Conservation (phyloP, 2,888 invertebrate species). For the Xestia c-nigrum region DNA sequence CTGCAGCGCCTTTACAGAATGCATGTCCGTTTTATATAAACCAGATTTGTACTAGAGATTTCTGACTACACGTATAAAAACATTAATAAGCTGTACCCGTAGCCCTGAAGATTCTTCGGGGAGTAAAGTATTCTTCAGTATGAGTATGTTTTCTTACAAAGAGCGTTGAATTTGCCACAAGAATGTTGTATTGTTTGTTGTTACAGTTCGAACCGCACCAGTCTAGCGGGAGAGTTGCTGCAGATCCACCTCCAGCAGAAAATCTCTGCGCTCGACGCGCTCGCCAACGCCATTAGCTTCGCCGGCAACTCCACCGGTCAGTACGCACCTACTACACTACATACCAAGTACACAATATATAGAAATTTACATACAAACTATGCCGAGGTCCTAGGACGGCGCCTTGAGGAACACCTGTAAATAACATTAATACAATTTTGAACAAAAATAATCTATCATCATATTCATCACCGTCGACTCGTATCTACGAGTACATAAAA, state of each 20-base stretch:
- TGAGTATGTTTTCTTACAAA: background rate
- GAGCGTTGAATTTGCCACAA: background rate
- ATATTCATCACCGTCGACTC: background rate
- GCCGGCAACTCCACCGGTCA: constrained; percentile 7
- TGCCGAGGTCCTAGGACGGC: background rate
- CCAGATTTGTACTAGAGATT: background rate
- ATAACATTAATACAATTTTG: background rate
- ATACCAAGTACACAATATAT: background rate
- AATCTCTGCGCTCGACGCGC: background rate
- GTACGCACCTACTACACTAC: background rate
- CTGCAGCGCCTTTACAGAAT: background rate
- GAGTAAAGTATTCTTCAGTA: background rate
- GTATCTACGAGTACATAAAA: background rate
- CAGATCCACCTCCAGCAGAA: constrained; percentile 11
- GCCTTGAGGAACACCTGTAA: background rate
- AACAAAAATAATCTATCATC: background rate
- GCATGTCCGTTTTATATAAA: background rate
- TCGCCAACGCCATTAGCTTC: constrained; percentile 1
- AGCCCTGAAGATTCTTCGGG: background rate
- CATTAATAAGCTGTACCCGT: background rate
- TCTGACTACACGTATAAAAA: too few relatives aligned
- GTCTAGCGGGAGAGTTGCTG: background rate
- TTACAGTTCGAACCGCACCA: background rate
- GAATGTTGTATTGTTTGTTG: background rate
- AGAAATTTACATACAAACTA: background rate